A percentile compares a stretch with the other conserved stretches of the same genome.
Evolutionary conservation across 2,113 vertebrate species (phyloP).

Genomic region (Seriola quinqueradiata): DNA sequence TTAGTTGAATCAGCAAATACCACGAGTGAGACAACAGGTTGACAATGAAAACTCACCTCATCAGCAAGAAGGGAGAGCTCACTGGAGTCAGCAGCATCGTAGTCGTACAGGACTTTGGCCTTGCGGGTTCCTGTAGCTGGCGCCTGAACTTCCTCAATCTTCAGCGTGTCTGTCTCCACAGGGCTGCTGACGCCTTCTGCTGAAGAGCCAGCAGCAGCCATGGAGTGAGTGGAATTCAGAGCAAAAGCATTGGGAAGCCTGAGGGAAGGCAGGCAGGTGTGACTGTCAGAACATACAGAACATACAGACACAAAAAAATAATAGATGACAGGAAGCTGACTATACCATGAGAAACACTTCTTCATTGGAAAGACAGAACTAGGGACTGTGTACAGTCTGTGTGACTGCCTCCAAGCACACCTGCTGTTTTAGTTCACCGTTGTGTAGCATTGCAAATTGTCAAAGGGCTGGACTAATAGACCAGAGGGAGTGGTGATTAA

Average conservation of each 20-base stretch:
- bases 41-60: conserved; percentile 85
- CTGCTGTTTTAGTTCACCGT: too few relatives aligned
- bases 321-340: background rate
- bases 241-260: conserved; percentile 93
- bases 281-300: background rate
- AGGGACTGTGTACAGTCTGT: too few relatives aligned
- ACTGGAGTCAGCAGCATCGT: conserved; percentile 93
- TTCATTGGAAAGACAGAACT: too few relatives aligned
- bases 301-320: background rate
- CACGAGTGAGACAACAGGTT: background rate
- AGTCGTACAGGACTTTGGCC: conserved; percentile 96
- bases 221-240: conserved; percentile 81
- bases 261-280: background rate
- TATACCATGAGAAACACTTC: background rate
- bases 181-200: conserved; percentile 81
- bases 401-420: too few relatives aligned
- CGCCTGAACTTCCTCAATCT: conserved; percentile 91
- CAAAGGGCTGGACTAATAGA: too few relatives aligned
- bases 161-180: conserved; percentile 85
- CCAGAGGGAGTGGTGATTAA: too few relatives aligned
- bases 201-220: conserved; percentile 70
- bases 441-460: too few relatives aligned
- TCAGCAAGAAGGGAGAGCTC: conserved; percentile 95
- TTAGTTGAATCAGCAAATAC: background rate
- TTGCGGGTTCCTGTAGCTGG: conserved; percentile 93